Conservation (phyloP, 2,797 vertebrate species). For the Clarias platycephalus region DNA sequence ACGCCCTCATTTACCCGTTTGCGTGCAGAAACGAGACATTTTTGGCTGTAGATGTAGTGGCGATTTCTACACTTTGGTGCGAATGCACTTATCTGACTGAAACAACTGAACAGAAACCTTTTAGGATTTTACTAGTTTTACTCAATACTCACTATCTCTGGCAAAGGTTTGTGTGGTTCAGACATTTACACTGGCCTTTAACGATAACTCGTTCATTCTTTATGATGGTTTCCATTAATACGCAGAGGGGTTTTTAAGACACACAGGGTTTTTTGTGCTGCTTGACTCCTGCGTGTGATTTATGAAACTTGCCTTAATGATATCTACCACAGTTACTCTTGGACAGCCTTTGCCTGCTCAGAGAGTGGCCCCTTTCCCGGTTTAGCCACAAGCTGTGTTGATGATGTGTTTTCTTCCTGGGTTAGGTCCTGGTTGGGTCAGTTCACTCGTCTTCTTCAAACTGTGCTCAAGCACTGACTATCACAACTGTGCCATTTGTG, state of each 20-base stretch:
- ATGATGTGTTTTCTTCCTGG: slow-evolving; percentile 36
- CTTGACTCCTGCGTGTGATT: slow-evolving; percentile 70
- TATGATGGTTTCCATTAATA: slow-evolving; percentile 20
- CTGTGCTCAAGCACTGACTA: slow-evolving; percentile 88
- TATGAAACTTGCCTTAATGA: slow-evolving; percentile 88
- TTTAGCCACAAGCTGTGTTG: slow-evolving; percentile 59
- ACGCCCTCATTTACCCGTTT: slow-evolving; percentile 60
- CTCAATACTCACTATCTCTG: slow-evolving; percentile 60
- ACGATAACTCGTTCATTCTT: slow-evolving; percentile 8
- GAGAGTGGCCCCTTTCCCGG: slow-evolving; percentile 68
- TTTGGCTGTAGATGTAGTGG: slow-evolving; percentile 37
- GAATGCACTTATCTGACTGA: slow-evolving; percentile 46
- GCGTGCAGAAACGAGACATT: slow-evolving; percentile 16
- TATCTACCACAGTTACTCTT: slow-evolving; percentile 82
- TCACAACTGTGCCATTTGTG: slow-evolving; percentile 92
- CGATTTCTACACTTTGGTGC: slow-evolving; percentile 38
- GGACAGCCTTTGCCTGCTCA: slow-evolving; percentile 91
- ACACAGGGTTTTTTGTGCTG: slow-evolving; percentile 60
- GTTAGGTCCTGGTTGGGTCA: slow-evolving; percentile 75
- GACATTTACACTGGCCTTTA: slow-evolving; percentile 11
- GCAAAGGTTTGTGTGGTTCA: slow-evolving; percentile 14
- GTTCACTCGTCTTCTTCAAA: slow-evolving; percentile 76
- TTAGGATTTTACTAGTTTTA: slow-evolving; percentile 76
- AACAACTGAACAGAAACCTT: slow-evolving; percentile 63
- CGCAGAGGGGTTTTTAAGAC: slow-evolving; percentile 61